Evolutionary conservation across 2,797 vertebrate genomes (phyloP), one percentile per base, ranked within the genome.

Genomic region (Coreius guichenoti): DNA sequence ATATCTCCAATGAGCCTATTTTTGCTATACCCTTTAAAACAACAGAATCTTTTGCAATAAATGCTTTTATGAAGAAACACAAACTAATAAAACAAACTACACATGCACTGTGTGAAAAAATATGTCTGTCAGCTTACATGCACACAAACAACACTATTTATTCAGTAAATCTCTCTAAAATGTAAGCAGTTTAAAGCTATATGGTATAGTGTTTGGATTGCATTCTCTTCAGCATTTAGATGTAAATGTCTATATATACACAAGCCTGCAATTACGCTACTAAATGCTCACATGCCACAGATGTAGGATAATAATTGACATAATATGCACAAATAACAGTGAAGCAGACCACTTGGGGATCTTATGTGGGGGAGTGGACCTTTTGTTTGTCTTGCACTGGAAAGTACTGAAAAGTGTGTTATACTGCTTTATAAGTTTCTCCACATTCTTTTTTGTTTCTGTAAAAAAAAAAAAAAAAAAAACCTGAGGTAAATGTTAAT

Each of bases 401-500:
- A 68, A 51, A 51, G 1, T 16, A n/a, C 47, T 16, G 9, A 39
- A 77, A 76, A n/a, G 14, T 54, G 61, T 29, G 6, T 65, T 17
- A 4, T 31, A 17, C 7, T 65, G n/a, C 49, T 77, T 43, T 39
- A 3, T 5, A n/a, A 77, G 74, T 56, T 39, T 77, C 49, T 76
- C 33, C 12, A 75, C 31, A 29, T 67, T 76, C 6, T 9, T 63
- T 65, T 73, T 63, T 39, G 58, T 75, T 76, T 67, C n/a, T 26
- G 8, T 51, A 33, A 23, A 49, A 3, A n/a, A n/a, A 73, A 31
- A 21, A 33, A 82, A 31, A n/a, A n/a, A 73, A 31, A 21, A 33
- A 82, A 31, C 19, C 11, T 14, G n/a, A 54, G 47, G 33, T 78
- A 84, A 84, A 84, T 77, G 82, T 84, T 84, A 84, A 84, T 84